Evolutionary conservation across 1,140 invertebrate genomes (phyloP), one percentile per base, ranked within the genome.

Genomic region (Temnothorax nylanderi): DNA sequence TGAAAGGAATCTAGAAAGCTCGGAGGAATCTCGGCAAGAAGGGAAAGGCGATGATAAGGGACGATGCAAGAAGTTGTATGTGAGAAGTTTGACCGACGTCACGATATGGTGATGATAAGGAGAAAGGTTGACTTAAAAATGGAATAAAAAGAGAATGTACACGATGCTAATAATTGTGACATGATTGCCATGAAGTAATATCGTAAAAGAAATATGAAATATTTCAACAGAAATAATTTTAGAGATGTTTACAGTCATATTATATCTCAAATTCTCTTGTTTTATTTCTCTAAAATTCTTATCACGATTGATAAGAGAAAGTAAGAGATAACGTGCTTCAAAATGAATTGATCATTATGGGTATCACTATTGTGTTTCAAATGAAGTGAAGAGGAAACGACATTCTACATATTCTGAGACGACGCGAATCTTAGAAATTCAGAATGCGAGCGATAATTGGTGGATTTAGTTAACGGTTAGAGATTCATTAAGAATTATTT

Each of bases 1-100:
- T 16, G 92, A 95, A 62, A 91, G 82, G 56, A 91, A 81, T 13
- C 94, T 93, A 51, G 87, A 94, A 71, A 93, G 81, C 47, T 82
- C 95, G 18, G 86, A 72, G 37, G 91, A 94, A 21, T 82, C 93
- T 13, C 76, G 62, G 7, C n/a, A 71, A 32, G 47, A 82, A 44
- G n/a, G 21, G n/a, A 76, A 54, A 37, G 44, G 49, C 41, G 67
- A 75, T 49, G 26, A 7, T 8, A 54, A 21, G 6, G 51, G 1
- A n/a, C 81, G 32, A 44, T 3, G 34, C 3, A 72, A 72, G 11
- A 85, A 90, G 1, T 32, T 56, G 10, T 41, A 51, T 10, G 65
- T 84, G 41, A 81, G 60, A 62, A 85, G 62, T 71, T 75, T 89
- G 58, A 92, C 60, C 47, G 58, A 86, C 21, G 21, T 91, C 32